phyloP scores from a whole-genome alignment of 2,113 vertebrate species.

The Tetrax tetrax region DNA sequence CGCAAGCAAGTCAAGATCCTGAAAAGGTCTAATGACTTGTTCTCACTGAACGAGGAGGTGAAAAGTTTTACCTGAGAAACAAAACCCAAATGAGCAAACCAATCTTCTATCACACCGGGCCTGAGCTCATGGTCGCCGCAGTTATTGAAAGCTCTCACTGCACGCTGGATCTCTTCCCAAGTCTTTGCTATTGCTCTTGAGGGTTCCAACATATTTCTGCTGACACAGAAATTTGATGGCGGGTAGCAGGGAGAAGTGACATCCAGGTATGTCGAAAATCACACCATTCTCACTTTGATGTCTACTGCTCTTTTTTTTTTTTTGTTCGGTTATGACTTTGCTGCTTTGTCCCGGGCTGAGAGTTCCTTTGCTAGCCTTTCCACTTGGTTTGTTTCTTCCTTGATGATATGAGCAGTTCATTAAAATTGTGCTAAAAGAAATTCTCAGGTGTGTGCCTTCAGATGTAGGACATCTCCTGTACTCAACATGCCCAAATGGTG shows the following conservation, averaged over 20 bases:
- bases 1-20: conserved; percentile 34
- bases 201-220: not conserved
- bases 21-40: conserved; percentile 34
- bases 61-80: conserved; percentile 68
- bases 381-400: not conserved
- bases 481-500: not conserved
- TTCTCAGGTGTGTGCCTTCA: not conserved
- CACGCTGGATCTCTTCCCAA: not conserved
- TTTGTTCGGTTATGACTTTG: not conserved
- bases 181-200: not conserved
- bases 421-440: not conserved
- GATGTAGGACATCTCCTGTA: not conserved
- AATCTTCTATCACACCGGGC: not conserved
- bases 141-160: conserved; percentile 47
- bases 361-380: not conserved
- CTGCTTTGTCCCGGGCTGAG: not conserved
- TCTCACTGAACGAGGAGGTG: conserved; percentile 21
- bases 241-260: not conserved
- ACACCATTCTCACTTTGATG: not conserved
- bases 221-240: not conserved
- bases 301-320: not conserved
- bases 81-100: conserved; percentile 35
- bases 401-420: not conserved
- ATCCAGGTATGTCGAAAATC: not conserved
- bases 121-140: not conserved